Evolutionary conservation across 2,888 invertebrate species (phyloP), one percentile per base, ranked within the genome.

Genomic region (Carcina quercana): DNA sequence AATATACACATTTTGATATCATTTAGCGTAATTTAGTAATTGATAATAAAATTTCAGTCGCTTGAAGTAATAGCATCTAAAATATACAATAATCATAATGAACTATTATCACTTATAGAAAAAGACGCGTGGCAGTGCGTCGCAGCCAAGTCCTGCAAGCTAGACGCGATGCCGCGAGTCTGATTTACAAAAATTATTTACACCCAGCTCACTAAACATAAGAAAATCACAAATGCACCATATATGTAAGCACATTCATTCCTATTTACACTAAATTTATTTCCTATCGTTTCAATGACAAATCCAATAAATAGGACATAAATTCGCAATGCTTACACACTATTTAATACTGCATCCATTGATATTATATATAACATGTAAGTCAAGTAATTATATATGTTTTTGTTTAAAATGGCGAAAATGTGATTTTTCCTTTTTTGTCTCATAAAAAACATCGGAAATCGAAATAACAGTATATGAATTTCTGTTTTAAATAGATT

Each of bases 91-190:
- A 54, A 58, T 59, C 51, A 59, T 62, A 66, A 62, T 53, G 43
- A 59, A 63, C 60, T 67, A 72, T 53, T 45, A 55, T 68, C 74
- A 72, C 75, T 76, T 75, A 79, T 60, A 62, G 44, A 74, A 74
- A n/a, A n/a, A n/a, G n/a, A n/a, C n/a, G n/a, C n/a, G n/a, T n/a
- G n/a, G n/a, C n/a, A n/a, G n/a, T n/a, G n/a, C n/a, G n/a, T n/a
- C n/a, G n/a, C n/a, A n/a, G n/a, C n/a, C n/a, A n/a, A n/a, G n/a
- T n/a, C n/a, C n/a, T n/a, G n/a, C n/a, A n/a, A n/a, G n/a, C n/a
- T n/a, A n/a, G n/a, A n/a, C n/a, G n/a, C n/a, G n/a, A n/a, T n/a
- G n/a, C n/a, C n/a, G n/a, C n/a, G n/a, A n/a, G n/a, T n/a, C n/a
- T n/a, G n/a, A n/a, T n/a, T n/a, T n/a, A n/a, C n/a, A n/a, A n/a